These are phyloP conservation scores for Poecilobothrus nobilitatus DNA, from an alignment of 2,888 invertebrate species.

Conservation along the genomic window DNA sequence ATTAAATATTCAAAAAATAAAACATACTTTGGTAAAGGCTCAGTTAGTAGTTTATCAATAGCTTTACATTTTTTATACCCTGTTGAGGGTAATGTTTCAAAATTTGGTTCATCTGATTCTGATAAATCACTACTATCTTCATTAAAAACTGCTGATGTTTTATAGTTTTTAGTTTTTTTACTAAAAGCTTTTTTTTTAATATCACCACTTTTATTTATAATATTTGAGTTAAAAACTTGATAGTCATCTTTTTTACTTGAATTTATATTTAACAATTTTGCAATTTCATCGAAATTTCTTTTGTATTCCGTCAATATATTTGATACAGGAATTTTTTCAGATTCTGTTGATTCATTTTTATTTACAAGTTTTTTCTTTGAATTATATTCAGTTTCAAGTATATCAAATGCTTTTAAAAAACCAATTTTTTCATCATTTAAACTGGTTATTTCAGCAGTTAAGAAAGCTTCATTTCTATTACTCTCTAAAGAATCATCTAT, in stretches of 20 bases:
- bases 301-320: not conserved
- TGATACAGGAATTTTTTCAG: not conserved
- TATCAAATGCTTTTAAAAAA: conserved; percentile 14
- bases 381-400: conserved; percentile 23
- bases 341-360: not conserved
- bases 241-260: too few relatives aligned
- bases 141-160: too few relatives aligned
- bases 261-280: not conserved
- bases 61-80: too few relatives aligned
- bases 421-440: conserved; percentile 13
- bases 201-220: too few relatives aligned
- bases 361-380: conserved; percentile 21
- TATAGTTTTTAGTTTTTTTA: too few relatives aligned
- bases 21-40: too few relatives aligned
- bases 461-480: not conserved
- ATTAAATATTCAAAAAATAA: not conserved
- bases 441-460: conserved; percentile 9
- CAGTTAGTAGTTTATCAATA: too few relatives aligned
- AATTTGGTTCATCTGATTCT: too few relatives aligned
- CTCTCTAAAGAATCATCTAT: not conserved
- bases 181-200: too few relatives aligned
- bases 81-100: too few relatives aligned
- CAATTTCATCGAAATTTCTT: not conserved
- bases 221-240: too few relatives aligned
- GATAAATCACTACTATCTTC: too few relatives aligned